Conservation (phyloP, 2,797 vertebrate genomes). For the Pseudomugil tenellus region DNA sequence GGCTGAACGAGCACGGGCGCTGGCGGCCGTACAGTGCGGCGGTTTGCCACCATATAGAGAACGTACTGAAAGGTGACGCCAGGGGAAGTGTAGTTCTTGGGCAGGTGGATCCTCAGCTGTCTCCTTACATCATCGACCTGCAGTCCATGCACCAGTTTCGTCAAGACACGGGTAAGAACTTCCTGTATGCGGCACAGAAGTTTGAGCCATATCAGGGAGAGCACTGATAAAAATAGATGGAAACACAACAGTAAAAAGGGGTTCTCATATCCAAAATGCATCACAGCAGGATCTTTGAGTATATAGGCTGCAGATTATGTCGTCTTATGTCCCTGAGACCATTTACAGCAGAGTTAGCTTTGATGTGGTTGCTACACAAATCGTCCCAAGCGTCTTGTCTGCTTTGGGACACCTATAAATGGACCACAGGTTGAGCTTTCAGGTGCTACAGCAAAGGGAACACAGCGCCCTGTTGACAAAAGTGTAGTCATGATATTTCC, state of each 20-base stretch:
- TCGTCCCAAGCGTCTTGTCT: background rate
- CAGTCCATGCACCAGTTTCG: slow-evolving; percentile 98
- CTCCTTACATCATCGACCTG: slow-evolving; percentile 94
- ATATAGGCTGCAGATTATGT: slow-evolving; percentile 12
- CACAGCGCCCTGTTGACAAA: slow-evolving; percentile 9
- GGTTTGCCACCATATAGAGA: slow-evolving; percentile 96
- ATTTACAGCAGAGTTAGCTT: slow-evolving; percentile 18
- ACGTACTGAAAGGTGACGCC: slow-evolving; percentile 90
- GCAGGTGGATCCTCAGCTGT: slow-evolving; percentile 91
- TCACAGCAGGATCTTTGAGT: background rate
- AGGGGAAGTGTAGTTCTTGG: slow-evolving; percentile 92
- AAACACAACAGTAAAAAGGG: background rate
- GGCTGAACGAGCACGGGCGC: slow-evolving; percentile 94
- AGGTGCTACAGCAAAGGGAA: slow-evolving; percentile 25
- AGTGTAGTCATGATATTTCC: slow-evolving; percentile 35
- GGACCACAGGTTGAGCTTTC: slow-evolving; percentile 59
- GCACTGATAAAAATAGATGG: background rate
- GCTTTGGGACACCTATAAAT: slow-evolving; percentile 12
- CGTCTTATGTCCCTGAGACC: slow-evolving; percentile 3
- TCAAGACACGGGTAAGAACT: slow-evolving; percentile 93
- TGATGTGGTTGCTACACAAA: slow-evolving; percentile 18
- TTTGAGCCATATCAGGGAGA: background rate
- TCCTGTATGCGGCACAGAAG: slow-evolving; percentile 6
- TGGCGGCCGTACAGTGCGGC: slow-evolving; percentile 94
- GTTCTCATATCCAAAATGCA: background rate